A percentile compares a stretch with the other conserved stretches of the same genome.
Conservation (phyloP, 2,113 vertebrate genomes). For the Rhea americana region DNA sequence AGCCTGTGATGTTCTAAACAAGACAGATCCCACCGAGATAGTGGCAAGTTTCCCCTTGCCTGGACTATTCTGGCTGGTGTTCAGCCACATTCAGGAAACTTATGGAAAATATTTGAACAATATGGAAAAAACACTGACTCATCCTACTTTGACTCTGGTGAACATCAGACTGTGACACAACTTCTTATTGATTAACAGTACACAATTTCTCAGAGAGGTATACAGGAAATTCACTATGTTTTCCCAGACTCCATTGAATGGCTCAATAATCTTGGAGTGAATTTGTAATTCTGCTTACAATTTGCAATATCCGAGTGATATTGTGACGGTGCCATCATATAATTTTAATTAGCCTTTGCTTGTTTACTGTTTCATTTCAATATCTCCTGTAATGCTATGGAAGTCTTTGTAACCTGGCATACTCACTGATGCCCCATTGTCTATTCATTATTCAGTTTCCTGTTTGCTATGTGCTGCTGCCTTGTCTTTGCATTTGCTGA, state of each 20-base stretch:
- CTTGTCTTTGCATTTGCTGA: slow-evolving; percentile 9
- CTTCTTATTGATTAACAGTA: not conserved
- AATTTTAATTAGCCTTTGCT: not conserved
- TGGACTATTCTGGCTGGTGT: not conserved
- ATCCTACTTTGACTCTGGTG: not conserved
- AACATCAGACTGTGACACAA: not conserved
- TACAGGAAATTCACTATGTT: not conserved
- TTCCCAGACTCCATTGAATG: not conserved
- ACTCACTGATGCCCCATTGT: not conserved
- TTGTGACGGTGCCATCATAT: not conserved
- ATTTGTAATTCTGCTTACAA: not conserved
- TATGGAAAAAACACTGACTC: not conserved
- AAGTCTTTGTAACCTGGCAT: not conserved
- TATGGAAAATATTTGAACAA: not conserved
- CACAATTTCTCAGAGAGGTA: not conserved
- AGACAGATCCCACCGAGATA: not conserved
- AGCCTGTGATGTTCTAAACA: not conserved
- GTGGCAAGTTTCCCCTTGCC: not conserved
- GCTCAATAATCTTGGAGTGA: not conserved
- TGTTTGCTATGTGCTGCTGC: not conserved
- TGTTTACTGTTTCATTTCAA: slow-evolving; percentile 9
- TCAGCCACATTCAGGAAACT: not conserved
- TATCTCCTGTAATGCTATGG: not conserved
- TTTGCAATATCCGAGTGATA: not conserved
- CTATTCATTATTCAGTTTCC: slow-evolving; percentile 33